Evolutionary conservation across 2,888 invertebrate species (phyloP).

Genomic region (Lamellibrachia satsuma): DNA sequence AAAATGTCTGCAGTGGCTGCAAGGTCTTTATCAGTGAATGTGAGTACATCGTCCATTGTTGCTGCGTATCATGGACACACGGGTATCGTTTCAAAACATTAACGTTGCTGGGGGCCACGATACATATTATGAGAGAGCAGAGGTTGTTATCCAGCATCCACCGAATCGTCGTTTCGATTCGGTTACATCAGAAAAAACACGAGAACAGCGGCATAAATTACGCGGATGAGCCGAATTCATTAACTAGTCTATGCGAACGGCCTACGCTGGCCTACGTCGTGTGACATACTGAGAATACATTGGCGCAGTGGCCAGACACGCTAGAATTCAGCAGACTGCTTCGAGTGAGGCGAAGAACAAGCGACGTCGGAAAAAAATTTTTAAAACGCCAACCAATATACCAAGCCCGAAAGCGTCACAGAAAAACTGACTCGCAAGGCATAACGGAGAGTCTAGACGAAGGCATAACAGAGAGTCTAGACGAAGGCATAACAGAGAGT

Average conservation of each 20-base stretch:
- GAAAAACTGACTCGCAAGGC: too few relatives aligned
- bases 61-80: too few relatives aligned
- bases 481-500: background rate
- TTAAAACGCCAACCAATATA: background rate
- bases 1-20: background rate
- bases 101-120: too few relatives aligned
- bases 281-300: background rate
- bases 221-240: background rate
- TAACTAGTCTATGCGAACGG: background rate
- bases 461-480: too few relatives aligned
- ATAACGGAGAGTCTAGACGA: too few relatives aligned
- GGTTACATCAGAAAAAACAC: background rate
- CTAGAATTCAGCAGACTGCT: background rate
- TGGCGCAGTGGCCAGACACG: background rate
- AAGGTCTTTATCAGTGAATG: background rate
- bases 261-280: background rate
- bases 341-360: background rate
- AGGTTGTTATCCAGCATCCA: background rate
- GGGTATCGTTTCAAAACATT: too few relatives aligned
- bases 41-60: background rate
- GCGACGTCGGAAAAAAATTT: background rate
- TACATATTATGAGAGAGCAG: too few relatives aligned
- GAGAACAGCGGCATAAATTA: conserved; percentile 9
- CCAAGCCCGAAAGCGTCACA: background rate
- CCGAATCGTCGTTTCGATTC: too few relatives aligned